Conservation (phyloP, 2,797 vertebrate species). For the Babyrousa celebensis region DNA sequence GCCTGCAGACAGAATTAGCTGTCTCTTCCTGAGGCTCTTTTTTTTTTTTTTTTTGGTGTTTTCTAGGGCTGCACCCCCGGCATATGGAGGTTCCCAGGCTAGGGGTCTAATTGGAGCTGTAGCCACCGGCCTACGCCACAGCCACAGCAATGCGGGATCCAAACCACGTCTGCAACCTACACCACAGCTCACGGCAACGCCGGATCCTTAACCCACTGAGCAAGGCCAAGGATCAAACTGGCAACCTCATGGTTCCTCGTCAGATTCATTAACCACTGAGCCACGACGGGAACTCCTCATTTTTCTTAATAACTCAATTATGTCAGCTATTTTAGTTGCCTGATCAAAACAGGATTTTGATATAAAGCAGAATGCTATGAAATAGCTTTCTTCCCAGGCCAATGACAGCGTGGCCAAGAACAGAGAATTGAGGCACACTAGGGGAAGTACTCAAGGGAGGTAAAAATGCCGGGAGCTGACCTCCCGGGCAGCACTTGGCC, state of each 20-base stretch:
- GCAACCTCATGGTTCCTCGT: too few species aligned
- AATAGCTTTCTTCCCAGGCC: not conserved
- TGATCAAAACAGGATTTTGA: not conserved
- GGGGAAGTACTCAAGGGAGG: not conserved
- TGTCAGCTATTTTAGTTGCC: not conserved
- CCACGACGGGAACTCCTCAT: not conserved
- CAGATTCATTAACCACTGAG: too few species aligned
- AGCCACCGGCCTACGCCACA: too few species aligned
- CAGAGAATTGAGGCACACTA: not conserved
- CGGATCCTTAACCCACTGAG: too few species aligned
- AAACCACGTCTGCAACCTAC: too few species aligned
- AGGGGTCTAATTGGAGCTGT: too few species aligned
- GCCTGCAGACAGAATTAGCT: not conserved
- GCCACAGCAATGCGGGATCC: too few species aligned
- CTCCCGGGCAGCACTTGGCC: not conserved
- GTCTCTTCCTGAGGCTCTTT: not conserved
- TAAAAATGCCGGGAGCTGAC: not conserved
- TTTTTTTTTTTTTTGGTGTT: not conserved
- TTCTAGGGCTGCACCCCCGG: too few species aligned
- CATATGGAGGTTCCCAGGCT: too few species aligned
- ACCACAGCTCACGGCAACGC: too few species aligned
- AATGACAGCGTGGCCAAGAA: not conserved
- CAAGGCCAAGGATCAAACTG: too few species aligned
- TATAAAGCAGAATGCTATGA: not conserved
- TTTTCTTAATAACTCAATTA: not conserved